These are phyloP conservation scores for Carollia perspicillata DNA, from an alignment of 2,113 vertebrate species.

Conservation along the genomic window DNA sequence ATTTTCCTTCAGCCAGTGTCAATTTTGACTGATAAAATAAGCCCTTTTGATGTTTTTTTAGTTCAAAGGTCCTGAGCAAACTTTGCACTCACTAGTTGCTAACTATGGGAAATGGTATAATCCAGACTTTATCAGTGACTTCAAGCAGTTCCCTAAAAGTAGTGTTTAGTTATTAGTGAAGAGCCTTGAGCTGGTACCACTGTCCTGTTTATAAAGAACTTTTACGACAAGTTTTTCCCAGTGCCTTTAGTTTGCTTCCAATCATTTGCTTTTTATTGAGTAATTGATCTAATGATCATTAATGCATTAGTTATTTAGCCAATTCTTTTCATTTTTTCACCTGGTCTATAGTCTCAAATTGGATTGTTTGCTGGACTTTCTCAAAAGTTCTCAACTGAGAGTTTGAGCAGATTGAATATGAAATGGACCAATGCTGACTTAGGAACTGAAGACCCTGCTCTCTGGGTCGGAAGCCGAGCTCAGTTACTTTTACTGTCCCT, in stretches of 20 bases:
- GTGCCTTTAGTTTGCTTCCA: not conserved
- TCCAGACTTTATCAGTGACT: not conserved
- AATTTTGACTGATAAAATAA: not conserved
- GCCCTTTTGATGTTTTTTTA: not conserved
- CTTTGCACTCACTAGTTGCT: not conserved
- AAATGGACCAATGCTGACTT: not conserved
- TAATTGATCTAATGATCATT: not conserved
- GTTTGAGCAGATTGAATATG: not conserved
- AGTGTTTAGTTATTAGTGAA: not conserved
- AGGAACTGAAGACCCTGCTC: not conserved
- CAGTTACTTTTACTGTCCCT: not conserved
- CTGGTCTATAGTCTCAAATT: not conserved
- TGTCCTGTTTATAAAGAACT: not conserved
- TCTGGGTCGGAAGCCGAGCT: not conserved
- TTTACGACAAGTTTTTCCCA: not conserved
- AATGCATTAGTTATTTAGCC: not conserved
- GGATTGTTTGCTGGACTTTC: not conserved
- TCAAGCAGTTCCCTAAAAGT: not conserved
- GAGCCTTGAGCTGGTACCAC: not conserved
- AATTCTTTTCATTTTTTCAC: not conserved
- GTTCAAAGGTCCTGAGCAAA: not conserved
- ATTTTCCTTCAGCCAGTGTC: not conserved
- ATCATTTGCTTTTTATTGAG: conserved; percentile 11
- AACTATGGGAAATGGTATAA: not conserved
- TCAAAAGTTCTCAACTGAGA: not conserved